Conservation (phyloP, 2,888 invertebrate genomes). For the Drosophila monieri region DNA sequence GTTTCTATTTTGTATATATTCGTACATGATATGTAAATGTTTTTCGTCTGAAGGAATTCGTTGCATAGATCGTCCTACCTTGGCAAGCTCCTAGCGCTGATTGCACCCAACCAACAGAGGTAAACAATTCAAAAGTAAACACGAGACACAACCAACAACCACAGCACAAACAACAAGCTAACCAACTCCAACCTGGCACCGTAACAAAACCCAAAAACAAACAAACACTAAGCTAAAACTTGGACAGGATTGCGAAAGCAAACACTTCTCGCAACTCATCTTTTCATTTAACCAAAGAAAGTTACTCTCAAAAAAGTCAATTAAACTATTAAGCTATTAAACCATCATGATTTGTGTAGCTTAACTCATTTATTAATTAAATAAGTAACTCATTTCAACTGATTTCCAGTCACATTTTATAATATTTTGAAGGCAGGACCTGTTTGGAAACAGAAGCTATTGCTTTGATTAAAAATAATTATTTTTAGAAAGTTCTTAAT, state of each 20-base stretch:
- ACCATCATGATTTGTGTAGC: too few relatives aligned
- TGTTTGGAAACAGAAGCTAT: too few relatives aligned
- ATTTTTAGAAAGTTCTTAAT: too few relatives aligned
- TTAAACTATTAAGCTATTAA: too few relatives aligned
- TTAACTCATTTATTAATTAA: too few relatives aligned
- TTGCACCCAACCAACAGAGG: conserved; percentile 42
- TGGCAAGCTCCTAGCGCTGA: conserved; percentile 38
- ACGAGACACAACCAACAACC: not conserved
- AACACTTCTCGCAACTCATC: too few relatives aligned
- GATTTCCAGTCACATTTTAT: too few relatives aligned
- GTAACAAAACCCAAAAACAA: not conserved
- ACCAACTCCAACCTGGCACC: conserved; percentile 8
- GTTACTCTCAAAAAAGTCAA: too few relatives aligned
- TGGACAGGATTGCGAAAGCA: not conserved
- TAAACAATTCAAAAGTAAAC: conserved; percentile 19
- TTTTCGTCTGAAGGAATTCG: conserved; percentile 36
- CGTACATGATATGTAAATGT: conserved; percentile 26
- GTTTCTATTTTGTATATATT: conserved; percentile 1
- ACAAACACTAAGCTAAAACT: not conserved
- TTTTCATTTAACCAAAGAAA: too few relatives aligned
- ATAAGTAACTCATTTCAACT: too few relatives aligned
- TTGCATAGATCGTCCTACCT: conserved; percentile 42
- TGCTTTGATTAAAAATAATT: too few relatives aligned
- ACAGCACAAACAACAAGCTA: not conserved
- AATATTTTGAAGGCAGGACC: too few relatives aligned